Evolutionary conservation across 1,140 invertebrate species (phyloP), one percentile per base, ranked within the genome.

Genomic region (Apis dorsata): DNA sequence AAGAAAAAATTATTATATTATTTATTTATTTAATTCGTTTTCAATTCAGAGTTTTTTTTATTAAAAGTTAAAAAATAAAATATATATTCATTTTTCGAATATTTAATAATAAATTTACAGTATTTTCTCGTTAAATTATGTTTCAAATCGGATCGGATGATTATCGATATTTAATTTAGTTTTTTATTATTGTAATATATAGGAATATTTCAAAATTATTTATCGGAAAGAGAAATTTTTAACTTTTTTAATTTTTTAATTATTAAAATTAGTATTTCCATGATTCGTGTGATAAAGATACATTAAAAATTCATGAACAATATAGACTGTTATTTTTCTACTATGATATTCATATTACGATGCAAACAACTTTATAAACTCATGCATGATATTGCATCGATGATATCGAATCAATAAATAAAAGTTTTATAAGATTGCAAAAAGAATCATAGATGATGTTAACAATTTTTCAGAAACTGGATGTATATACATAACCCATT

Each of bases 371-470:
- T 86, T 86, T 84, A 69, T 79, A 62, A 74, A 70, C 68, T 73
- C 73, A 63, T 63, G 85, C 86, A 71, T 81, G 81, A 86, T 86
- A 87, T 87, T 86, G 73, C 86, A 59, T 81, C 78, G 5, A 44
- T 44, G 34, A 44, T 44, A n/a, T 62, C 86, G 63, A 81, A 76
- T 69, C 66, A 53, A 44, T 28, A 69, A 21, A 44, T 44, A 44
- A 4, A 19, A 77, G 72, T 71, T 71, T 77, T 66, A 66, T 44
- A 44, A 44, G 34, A 44, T 44, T 44, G 34, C 34, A 44, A 49
- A 7, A 19, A 65, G 70, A 85, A 87, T 83, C 76, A 63, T 10
- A 21, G 79, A 24, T 60, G 72, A 82, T 59, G 69, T 75, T 85
- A 75, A 34, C 0, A 12, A 59, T 13, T 63, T 68, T 83, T 66